These are phyloP conservation scores for Triplophysa dalaica DNA, from an alignment of 2,113 vertebrate genomes.

Conservation along the genomic window DNA sequence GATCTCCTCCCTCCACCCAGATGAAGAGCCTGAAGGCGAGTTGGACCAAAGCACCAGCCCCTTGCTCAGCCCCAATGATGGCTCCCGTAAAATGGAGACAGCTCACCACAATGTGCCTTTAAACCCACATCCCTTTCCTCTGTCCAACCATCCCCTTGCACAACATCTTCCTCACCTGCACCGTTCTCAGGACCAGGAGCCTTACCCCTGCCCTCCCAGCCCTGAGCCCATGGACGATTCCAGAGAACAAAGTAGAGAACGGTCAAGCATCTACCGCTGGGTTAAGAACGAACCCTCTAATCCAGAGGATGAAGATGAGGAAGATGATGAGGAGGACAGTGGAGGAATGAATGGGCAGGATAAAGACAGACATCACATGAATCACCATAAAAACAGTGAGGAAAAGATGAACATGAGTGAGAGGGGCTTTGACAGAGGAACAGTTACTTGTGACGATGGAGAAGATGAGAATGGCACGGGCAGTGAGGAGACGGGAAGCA, in stretches of 20 bases:
- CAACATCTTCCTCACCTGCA: constrained; percentile 72
- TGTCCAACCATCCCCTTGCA: constrained; percentile 71
- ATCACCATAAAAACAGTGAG: constrained; percentile 71
- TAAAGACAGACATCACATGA: constrained; percentile 59
- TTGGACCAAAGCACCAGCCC: constrained; percentile 79
- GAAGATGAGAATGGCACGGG: constrained; percentile 86
- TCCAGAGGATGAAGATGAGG: constrained; percentile 83
- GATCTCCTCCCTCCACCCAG: constrained; percentile 70
- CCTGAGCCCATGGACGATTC: constrained; percentile 80
- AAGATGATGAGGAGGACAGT: constrained; percentile 83
- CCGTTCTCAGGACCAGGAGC: constrained; percentile 68
- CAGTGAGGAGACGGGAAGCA: constrained; percentile 95
- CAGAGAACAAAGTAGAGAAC: constrained; percentile 67
- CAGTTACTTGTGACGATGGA: constrained; percentile 77
- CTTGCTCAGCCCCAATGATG: constrained; percentile 69
- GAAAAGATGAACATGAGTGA: constrained; percentile 69
- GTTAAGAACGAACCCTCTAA: constrained; percentile 89
- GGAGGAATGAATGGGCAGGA: constrained; percentile 75
- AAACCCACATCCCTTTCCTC: constrained; percentile 70
- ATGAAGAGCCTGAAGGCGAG: constrained; percentile 70
- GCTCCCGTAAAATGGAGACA: constrained; percentile 74
- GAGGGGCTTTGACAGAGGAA: constrained; percentile 61
- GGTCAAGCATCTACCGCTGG: constrained; percentile 85
- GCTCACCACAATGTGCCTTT: constrained; percentile 60
- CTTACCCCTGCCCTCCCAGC: constrained; percentile 70